Percentiles rank a stretch among this genome's conserved stretches.
These are phyloP conservation scores for Aselliscus stoliczkanus DNA, from an alignment of 2,797 vertebrate species.

Conservation along the genomic window DNA sequence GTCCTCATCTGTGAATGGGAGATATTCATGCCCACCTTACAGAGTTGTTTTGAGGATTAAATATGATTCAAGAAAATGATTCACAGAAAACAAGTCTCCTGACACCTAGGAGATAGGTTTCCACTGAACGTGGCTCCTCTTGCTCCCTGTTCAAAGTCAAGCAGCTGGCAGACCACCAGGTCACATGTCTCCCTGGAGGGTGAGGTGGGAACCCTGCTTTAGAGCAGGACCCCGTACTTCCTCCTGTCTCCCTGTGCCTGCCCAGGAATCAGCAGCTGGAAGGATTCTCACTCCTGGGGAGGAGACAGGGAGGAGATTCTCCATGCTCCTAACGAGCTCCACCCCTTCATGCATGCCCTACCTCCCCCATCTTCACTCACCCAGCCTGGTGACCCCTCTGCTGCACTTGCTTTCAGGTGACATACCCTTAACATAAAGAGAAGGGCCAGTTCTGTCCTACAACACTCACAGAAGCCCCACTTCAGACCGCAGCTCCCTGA, in stretches of 20 bases:
- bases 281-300: not conserved
- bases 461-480: not conserved
- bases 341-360: fast-evolving
- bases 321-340: not conserved
- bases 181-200: not conserved
- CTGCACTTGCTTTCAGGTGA: not conserved
- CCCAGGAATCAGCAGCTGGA: not conserved
- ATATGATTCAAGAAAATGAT: not conserved
- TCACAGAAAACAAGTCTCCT: not conserved
- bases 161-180: not conserved
- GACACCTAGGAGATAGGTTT: not conserved
- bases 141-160: not conserved
- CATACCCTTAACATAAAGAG: not conserved
- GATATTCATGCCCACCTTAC: not conserved
- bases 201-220: not conserved
- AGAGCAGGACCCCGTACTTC: not conserved
- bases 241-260: not conserved
- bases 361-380: not conserved
- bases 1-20: not conserved
- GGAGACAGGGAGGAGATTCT: not conserved
- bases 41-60: not conserved
- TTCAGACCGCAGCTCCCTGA: not conserved
- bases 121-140: not conserved
- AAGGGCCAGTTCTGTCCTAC: not conserved
- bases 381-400: not conserved